phyloP scores from a whole-genome alignment of 2,797 vertebrate genomes.

The Phoebastria nigripes region DNA sequence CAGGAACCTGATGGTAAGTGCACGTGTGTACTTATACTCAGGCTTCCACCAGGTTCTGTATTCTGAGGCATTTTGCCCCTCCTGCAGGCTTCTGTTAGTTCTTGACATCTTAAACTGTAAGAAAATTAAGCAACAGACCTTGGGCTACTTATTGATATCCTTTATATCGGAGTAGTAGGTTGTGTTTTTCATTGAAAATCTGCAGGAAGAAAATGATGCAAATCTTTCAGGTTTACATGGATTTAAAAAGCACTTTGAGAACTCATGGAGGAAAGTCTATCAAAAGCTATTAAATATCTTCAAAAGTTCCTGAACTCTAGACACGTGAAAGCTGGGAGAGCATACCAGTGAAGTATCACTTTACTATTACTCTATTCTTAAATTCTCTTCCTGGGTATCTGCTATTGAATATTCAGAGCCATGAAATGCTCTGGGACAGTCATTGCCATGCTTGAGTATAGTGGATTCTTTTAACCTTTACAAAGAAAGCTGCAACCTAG shows the following conservation, averaged over 20 bases:
- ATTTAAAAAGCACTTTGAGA: not conserved
- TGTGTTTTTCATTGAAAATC: not conserved
- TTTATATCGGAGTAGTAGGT: not conserved
- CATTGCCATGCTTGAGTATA: not conserved
- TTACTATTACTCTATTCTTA: not conserved
- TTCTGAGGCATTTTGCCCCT: not conserved
- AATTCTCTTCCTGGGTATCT: not conserved
- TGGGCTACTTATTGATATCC: not conserved
- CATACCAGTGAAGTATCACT: not conserved
- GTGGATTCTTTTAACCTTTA: not conserved
- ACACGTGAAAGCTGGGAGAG: not conserved
- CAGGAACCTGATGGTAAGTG: constrained; percentile 79
- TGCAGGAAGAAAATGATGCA: not conserved
- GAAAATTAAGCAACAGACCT: not conserved
- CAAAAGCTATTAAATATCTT: not conserved
- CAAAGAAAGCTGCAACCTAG: not conserved
- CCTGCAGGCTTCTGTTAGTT: not conserved
- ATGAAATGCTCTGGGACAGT: not conserved
- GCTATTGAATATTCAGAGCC: not conserved
- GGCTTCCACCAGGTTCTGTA: constrained; percentile 60
- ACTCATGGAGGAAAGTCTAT: not conserved
- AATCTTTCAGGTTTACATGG: not conserved
- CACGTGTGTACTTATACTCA: constrained; percentile 76
- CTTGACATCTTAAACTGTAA: not conserved
- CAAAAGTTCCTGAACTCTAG: not conserved